phyloP scores from a whole-genome alignment of 2,113 vertebrate species.

The Pelvicachromis taeniatus region DNA sequence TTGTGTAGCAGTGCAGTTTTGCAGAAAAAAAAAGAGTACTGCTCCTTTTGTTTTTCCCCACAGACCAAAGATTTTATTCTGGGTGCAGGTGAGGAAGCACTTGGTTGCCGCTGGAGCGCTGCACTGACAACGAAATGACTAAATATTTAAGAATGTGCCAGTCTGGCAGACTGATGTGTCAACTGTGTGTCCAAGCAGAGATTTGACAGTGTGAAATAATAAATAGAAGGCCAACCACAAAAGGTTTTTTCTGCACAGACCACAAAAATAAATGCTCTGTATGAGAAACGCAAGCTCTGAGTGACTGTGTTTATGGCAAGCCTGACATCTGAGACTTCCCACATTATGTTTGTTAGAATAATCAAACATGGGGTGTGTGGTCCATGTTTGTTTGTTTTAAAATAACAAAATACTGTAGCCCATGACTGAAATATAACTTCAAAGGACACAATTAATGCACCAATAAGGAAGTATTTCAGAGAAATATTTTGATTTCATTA shows the following conservation, averaged over 20 bases:
- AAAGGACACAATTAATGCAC: background rate
- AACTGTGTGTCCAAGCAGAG: background rate
- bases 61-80: constrained; percentile 8
- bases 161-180: background rate
- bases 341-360: background rate
- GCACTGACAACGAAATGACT: background rate
- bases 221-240: background rate
- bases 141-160: background rate
- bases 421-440: background rate
- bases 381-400: background rate
- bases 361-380: background rate
- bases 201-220: background rate
- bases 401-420: background rate
- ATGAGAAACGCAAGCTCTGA: background rate
- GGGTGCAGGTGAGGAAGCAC: background rate
- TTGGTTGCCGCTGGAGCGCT: background rate
- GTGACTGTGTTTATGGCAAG: background rate
- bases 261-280: background rate
- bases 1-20: background rate
- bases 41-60: constrained; percentile 2
- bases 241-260: background rate
- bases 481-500: background rate
- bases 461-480: background rate
- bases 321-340: background rate
- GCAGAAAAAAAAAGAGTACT: background rate